These are phyloP conservation scores for Pipa parva DNA, from an alignment of 2,113 vertebrate genomes.

Conservation along the genomic window DNA sequence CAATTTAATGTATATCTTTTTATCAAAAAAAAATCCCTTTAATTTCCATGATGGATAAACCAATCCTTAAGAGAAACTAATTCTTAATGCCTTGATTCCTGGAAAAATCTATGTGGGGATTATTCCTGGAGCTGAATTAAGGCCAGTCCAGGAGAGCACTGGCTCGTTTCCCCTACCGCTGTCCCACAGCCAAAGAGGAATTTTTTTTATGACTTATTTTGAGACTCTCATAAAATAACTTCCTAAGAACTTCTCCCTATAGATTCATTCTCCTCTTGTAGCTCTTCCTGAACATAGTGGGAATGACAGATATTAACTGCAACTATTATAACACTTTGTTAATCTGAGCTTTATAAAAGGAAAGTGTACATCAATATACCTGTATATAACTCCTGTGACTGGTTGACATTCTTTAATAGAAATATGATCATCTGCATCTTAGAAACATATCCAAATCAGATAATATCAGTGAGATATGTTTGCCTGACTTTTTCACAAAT, in stretches of 20 bases:
- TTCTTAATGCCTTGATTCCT: slow-evolving; percentile 14
- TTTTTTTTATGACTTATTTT: slow-evolving; percentile 26
- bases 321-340: not conserved
- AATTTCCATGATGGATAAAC: not conserved
- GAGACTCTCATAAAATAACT: slow-evolving; percentile 33
- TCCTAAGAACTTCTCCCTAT: slow-evolving; percentile 29
- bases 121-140: slow-evolving; percentile 21
- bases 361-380: not conserved
- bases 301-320: slow-evolving; percentile 8
- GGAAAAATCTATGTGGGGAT: slow-evolving; percentile 30
- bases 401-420: too few species aligned
- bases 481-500: too few species aligned
- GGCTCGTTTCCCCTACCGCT: slow-evolving; percentile 10
- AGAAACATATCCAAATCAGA: too few species aligned
- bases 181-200: slow-evolving; percentile 11
- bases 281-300: slow-evolving; percentile 25
- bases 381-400: not conserved
- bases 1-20: too few species aligned
- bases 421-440: too few species aligned
- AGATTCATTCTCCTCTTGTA: slow-evolving; percentile 18
- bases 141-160: slow-evolving; percentile 23
- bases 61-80: not conserved
- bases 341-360: not conserved
- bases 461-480: too few species aligned
- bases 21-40: too few species aligned